Base-by-base conservation (phyloP, 2,797 vertebrate species). In the Sebastes wilsoni region DNA sequence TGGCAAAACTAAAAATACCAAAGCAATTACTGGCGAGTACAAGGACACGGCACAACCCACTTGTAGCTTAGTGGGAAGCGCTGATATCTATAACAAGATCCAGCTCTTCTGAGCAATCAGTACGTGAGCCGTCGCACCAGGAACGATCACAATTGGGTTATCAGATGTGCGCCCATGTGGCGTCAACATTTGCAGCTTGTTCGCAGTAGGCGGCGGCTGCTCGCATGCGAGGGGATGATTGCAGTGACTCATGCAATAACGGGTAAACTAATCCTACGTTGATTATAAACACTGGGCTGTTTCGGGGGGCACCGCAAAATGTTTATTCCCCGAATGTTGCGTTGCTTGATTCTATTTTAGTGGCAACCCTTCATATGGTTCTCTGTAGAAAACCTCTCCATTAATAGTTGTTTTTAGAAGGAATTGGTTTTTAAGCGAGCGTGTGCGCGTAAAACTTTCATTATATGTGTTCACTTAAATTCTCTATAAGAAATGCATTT, bases 71-170 rank as follows among this genome's bases (percentile, higher is more conserved):
- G 82, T 73, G 66, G 80, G 75, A 87, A 84, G 80, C 54, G 2
- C 62, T 55, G 79, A 77, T 95, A 95, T 95, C 94, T 93, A 79
- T 92, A 94, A 94, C 89, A 86, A 93, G 93, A 95, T 95, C 93
- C 83, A 61, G 87, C 85, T 80, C 83, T 4, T 81, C 83, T 4
- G 79, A 86, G 91, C 88, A 89, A 87, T 92, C 90, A 86, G 81
- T 77, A 77, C 52, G 22, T 2, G 72, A 69, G 86, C 54, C 14
- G 18, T 36, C 7, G 65, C 67, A 22, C 61, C 8, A 66, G 36
- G 67, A 87, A 52, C 32, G 62, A 86, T 84, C 87, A 34, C 83
- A 56, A 54, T 80, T 72, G 80, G 68, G 64, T 89, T 90, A 88
- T 90, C 87, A 85, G 81, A 88, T 77, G 73, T 80, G 77, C 76